Conservation (phyloP, 2,888 invertebrate species). For the Temnothorax ravouxi region DNA sequence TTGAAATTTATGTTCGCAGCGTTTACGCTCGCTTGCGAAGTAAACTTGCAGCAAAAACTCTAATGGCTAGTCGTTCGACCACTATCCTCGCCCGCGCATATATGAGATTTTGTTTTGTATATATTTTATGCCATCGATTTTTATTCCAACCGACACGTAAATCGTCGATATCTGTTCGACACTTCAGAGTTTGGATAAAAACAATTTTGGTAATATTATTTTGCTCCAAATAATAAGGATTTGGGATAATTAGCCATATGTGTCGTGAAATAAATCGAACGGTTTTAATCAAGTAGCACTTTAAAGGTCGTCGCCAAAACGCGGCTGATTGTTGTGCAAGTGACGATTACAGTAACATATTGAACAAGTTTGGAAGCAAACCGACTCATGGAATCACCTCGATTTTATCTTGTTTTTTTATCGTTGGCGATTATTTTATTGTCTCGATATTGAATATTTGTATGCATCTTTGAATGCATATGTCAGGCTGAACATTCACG, state of each 20-base stretch:
- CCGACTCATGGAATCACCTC: neutral
- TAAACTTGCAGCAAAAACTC: constrained; percentile 9
- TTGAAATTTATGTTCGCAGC: constrained; percentile 29
- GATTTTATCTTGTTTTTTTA: neutral
- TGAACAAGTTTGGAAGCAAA: neutral
- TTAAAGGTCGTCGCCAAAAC: constrained; percentile 13
- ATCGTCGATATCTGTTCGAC: neutral
- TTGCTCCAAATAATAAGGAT: neutral
- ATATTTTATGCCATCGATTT: constrained; percentile 6
- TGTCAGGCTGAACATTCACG: neutral
- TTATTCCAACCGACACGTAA: constrained; percentile 4
- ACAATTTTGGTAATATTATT: constrained; percentile 14
- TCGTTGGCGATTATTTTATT: neutral
- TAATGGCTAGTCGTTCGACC: neutral
- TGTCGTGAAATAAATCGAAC: neutral
- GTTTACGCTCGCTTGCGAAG: neutral
- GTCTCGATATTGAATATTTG: neutral
- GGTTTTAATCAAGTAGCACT: neutral
- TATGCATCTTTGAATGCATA: neutral
- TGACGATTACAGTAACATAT: neutral
- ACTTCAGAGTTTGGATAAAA: neutral
- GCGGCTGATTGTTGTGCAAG: neutral
- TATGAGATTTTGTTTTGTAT: neutral
- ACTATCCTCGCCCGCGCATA: neutral
- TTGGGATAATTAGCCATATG: neutral